These are phyloP conservation scores for Dendronephthya gigantea DNA, from an alignment of 64 coral and sea anemone species.

Conservation along the genomic window DNA sequence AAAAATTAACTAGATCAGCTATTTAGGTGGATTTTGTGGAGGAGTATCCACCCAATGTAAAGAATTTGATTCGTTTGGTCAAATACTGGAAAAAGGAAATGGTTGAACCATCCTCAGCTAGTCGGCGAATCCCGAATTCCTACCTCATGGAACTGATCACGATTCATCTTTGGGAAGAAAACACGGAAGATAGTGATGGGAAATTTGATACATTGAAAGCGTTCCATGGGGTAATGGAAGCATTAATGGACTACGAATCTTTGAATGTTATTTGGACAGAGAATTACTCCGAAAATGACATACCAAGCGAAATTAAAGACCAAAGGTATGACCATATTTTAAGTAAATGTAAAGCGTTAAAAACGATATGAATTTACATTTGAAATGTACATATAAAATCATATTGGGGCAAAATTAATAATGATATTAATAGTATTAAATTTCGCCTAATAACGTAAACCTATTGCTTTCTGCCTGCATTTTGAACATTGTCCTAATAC, in stretches of 20 bases:
- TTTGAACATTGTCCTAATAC: no score
- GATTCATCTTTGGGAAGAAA: constrained; percentile 11
- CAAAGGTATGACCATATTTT: no score
- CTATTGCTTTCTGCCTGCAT: no score
- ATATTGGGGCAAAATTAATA: no score
- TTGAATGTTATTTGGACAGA: not conserved
- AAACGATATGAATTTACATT: no score
- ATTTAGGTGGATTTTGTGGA: constrained; percentile 50
- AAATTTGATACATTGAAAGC: constrained; percentile 7
- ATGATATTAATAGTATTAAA: no score
- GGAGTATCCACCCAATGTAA: constrained; percentile 25
- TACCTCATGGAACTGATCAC: constrained; percentile 38
- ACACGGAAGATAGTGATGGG: no score
- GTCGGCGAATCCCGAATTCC: constrained; percentile 9
- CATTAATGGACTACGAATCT: not conserved
- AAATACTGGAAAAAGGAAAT: constrained; percentile 56
- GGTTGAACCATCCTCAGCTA: not conserved
- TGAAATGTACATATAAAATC: no score
- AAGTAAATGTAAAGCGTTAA: no score
- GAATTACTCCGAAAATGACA: not conserved
- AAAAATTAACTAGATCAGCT: no score
- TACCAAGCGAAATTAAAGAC: not conserved
- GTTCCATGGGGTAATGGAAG: not conserved
- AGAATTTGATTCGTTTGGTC: constrained; percentile 59
- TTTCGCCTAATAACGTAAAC: no score